phyloP scores from a whole-genome alignment of 2,113 vertebrate genomes.

The Spea bombifrons region DNA sequence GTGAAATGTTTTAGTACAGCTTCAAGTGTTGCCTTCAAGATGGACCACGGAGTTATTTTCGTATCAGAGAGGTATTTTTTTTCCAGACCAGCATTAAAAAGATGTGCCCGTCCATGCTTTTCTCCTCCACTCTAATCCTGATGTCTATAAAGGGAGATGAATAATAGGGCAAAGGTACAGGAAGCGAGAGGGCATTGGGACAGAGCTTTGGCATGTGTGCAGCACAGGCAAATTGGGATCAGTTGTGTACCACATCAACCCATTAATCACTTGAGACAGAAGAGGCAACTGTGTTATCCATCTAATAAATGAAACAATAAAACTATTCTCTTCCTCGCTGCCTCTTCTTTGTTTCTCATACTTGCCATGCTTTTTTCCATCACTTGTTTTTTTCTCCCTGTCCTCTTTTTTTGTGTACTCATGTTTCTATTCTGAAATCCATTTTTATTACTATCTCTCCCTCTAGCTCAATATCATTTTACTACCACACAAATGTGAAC shows the following conservation, averaged over 20 bases:
- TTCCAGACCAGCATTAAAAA: not conserved
- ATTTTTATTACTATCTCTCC: not conserved
- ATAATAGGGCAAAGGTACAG: conserved; percentile 13
- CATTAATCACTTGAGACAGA: conserved; percentile 33
- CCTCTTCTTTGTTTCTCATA: conserved; percentile 3
- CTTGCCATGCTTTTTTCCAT: not conserved
- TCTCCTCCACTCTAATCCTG: not conserved
- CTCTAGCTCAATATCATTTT: not conserved
- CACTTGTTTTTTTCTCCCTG: not conserved
- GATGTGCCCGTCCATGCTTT: not conserved
- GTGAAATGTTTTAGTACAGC: not conserved
- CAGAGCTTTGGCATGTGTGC: conserved; percentile 1
- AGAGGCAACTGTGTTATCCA: conserved; percentile 33
- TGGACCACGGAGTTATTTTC: not conserved
- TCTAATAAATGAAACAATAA: conserved; percentile 42
- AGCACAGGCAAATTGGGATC: conserved; percentile 25
- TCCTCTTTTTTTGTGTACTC: not conserved
- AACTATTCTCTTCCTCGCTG: not conserved
- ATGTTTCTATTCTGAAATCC: not conserved
- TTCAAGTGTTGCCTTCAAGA: not conserved
- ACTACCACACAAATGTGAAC: not conserved
- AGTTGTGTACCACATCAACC: conserved; percentile 9
- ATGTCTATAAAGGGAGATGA: conserved; percentile 3
- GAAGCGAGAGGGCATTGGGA: not conserved
- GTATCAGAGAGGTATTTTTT: not conserved